phyloP scores from a whole-genome alignment of 2,113 vertebrate species.

The Cebus imitator region DNA sequence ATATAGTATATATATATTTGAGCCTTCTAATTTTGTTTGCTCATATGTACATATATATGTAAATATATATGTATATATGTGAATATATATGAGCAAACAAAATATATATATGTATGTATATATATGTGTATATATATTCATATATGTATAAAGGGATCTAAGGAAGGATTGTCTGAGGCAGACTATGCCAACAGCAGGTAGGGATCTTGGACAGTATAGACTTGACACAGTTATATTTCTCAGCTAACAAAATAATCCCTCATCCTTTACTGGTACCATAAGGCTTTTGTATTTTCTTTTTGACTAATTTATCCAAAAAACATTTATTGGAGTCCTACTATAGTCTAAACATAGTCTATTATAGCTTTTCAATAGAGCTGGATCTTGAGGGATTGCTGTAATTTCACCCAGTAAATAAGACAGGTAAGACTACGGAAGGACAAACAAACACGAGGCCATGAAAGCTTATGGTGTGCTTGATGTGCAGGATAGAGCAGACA shows the following conservation, averaged over 20 bases:
- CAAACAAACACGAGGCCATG: background rate
- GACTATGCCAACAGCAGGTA: background rate
- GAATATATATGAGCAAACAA: no score
- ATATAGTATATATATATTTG: background rate
- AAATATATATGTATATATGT: no score
- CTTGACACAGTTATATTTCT: background rate
- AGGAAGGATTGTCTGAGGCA: background rate
- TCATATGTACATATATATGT: background rate
- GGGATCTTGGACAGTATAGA: background rate
- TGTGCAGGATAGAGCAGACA: background rate
- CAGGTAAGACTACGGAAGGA: background rate
- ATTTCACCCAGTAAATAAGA: background rate
- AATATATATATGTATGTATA: no score
- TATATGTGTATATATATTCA: no score
- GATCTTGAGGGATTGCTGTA: background rate
- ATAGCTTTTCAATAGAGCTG: background rate
- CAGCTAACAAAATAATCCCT: background rate
- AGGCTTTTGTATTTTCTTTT: conserved; percentile 1
- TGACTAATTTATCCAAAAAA: background rate
- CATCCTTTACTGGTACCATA: background rate
- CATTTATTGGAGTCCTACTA: background rate
- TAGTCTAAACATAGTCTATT: background rate
- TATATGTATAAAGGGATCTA: background rate
- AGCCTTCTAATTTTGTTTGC: conserved; percentile 7
- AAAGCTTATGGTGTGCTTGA: background rate